These are phyloP conservation scores for Zaprionus gabonicus DNA, from an alignment of 1,140 invertebrate species.

Conservation along the genomic window DNA sequence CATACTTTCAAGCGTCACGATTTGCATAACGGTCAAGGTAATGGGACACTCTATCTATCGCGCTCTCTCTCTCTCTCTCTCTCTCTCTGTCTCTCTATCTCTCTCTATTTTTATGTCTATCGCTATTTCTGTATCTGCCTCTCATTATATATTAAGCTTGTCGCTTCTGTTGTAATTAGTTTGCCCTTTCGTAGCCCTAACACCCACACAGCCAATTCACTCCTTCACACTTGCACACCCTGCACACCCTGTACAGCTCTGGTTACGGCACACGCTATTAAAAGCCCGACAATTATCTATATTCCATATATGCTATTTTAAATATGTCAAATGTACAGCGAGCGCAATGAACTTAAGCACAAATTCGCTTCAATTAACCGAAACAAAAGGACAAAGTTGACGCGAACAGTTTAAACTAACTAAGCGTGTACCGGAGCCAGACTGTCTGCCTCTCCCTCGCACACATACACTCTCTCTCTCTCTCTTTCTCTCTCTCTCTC, in stretches of 20 bases:
- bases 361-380: conserved; percentile 52
- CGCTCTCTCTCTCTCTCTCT: conserved; percentile 20
- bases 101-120: conserved; percentile 3
- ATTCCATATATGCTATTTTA: conserved; percentile 36
- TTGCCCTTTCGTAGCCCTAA: conserved; percentile 29
- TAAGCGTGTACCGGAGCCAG: background rate
- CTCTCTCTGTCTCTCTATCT: conserved; percentile 6
- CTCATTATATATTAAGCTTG: conserved; percentile 25
- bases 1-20: conserved; percentile 72
- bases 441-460: background rate
- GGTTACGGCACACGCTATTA: conserved; percentile 20
- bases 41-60: conserved; percentile 21
- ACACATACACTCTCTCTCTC: background rate
- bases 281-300: conserved; percentile 48
- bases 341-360: conserved; percentile 35
- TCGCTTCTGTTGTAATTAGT: conserved; percentile 57
- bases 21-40: conserved; percentile 43
- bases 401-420: conserved; percentile 21
- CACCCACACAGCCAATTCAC: conserved; percentile 3
- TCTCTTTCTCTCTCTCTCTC: background rate
- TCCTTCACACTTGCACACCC: conserved; percentile 8
- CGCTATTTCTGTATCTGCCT: conserved; percentile 1
- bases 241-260: background rate
- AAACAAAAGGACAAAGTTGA: conserved; percentile 42
- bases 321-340: conserved; percentile 40